Conservation (phyloP, 2,797 vertebrate species). For the Furcifer pardalis region DNA sequence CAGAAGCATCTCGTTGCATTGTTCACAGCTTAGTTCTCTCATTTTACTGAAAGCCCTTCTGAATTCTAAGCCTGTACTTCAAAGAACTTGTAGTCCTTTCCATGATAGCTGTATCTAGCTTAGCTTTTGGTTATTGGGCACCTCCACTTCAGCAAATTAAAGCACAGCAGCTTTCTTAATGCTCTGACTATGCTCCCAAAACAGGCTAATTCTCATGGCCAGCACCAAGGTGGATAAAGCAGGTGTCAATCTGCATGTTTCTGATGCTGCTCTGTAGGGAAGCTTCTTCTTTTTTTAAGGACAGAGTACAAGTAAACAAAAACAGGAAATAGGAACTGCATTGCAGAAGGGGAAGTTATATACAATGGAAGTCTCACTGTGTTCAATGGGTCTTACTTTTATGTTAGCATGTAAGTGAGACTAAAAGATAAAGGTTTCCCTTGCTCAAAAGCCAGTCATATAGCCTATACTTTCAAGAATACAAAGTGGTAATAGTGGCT, state of each 20-base stretch:
- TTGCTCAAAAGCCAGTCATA: too few relatives aligned
- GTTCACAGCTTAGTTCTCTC: not conserved
- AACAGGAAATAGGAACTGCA: too few relatives aligned
- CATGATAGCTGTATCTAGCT: not conserved
- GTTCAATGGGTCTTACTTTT: not conserved
- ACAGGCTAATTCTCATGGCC: not conserved
- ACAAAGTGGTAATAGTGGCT: too few relatives aligned
- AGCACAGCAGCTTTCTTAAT: not conserved
- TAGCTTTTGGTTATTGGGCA: not conserved
- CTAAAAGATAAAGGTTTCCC: too few relatives aligned
- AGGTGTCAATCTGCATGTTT: not conserved
- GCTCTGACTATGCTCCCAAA: not conserved
- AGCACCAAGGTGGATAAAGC: not conserved
- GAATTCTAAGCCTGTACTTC: conserved; percentile 5
- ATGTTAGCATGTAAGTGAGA: not conserved
- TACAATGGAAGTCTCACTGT: not conserved
- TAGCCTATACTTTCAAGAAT: too few relatives aligned
- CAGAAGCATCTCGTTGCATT: not conserved
- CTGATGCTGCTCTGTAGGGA: not conserved
- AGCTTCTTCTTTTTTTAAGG: not conserved
- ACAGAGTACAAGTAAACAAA: too few relatives aligned
- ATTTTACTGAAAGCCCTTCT: not conserved
- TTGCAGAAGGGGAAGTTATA: too few relatives aligned
- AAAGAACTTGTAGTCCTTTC: not conserved
- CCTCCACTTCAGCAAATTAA: conserved; percentile 6